phyloP scores from a whole-genome alignment of 2,113 vertebrate genomes.

The Gambusia holbrooki region DNA sequence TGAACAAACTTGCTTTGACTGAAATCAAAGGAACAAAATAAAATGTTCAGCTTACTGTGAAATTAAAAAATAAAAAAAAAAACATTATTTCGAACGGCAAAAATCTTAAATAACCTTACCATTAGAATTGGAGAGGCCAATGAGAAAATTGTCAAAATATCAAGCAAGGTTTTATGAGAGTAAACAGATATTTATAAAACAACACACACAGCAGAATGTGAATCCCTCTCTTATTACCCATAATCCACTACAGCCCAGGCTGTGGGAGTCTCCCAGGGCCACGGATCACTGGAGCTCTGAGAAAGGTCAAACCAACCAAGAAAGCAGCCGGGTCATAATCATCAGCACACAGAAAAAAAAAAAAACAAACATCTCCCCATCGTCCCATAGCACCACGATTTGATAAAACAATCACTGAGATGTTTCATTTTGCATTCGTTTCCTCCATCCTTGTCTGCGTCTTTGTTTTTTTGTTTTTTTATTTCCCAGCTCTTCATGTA shows the following conservation, averaged over 20 bases:
- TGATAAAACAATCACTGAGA: background rate
- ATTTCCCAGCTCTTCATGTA: too few relatives aligned
- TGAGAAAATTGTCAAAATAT: background rate
- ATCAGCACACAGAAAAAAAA: background rate
- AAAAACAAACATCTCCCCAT: background rate
- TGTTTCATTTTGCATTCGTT: background rate
- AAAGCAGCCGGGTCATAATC: slow-evolving; percentile 9
- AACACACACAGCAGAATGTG: slow-evolving; percentile 1
- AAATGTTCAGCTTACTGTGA: too few relatives aligned
- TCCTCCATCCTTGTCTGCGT: background rate
- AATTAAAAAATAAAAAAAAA: too few relatives aligned
- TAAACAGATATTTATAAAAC: background rate
- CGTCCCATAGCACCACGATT: too few relatives aligned
- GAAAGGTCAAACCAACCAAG: slow-evolving; percentile 47
- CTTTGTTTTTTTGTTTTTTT: too few relatives aligned
- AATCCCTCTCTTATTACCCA: slow-evolving; percentile 55
- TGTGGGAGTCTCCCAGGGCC: slow-evolving; percentile 44
- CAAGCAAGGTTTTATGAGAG: background rate
- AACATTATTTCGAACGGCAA: too few relatives aligned
- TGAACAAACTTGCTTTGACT: background rate
- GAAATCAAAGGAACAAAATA: background rate
- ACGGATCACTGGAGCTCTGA: slow-evolving; percentile 50
- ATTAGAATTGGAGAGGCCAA: background rate
- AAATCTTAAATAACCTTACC: background rate
- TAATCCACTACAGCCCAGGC: slow-evolving; percentile 50